phyloP scores from a whole-genome alignment of 2,113 vertebrate genomes.

The Willisornis vidua region DNA sequence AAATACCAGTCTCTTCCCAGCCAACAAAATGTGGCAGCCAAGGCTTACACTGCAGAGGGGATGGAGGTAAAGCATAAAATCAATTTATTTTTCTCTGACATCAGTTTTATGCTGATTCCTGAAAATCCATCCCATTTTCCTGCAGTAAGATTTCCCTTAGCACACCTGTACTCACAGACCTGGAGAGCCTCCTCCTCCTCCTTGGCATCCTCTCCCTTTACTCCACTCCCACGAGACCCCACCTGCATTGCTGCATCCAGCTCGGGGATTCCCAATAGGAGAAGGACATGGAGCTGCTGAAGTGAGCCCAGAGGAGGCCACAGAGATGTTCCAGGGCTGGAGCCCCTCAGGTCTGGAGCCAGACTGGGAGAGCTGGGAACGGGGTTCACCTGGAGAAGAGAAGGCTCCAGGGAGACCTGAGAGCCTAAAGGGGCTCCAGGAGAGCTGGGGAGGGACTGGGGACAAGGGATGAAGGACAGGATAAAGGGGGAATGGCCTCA shows the following conservation, averaged over 20 bases:
- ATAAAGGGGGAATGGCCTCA: not conserved
- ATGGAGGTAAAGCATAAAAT: not conserved
- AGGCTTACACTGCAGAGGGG: not conserved
- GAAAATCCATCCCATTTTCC: not conserved
- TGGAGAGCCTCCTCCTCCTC: not conserved
- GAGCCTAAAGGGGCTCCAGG: accelerated
- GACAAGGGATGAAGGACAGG: not conserved
- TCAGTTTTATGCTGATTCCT: not conserved
- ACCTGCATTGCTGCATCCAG: not conserved
- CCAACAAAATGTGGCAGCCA: not conserved
- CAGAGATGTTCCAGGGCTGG: not conserved
- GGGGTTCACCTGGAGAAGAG: not conserved
- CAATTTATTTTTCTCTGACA: not conserved
- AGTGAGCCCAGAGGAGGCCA: not conserved
- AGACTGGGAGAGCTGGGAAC: not conserved
- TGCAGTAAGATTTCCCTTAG: not conserved
- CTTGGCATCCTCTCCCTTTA: not conserved
- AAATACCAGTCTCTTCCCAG: not conserved
- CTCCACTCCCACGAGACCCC: not conserved
- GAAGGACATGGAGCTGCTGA: not conserved
- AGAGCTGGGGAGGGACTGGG: not conserved
- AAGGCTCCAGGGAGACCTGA: not conserved
- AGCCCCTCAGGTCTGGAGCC: not conserved
- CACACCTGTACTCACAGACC: not conserved
- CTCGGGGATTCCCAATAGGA: not conserved